Evolutionary conservation across 1,140 invertebrate genomes (phyloP).

Genomic region (Drosophila punjabiensis): DNA sequence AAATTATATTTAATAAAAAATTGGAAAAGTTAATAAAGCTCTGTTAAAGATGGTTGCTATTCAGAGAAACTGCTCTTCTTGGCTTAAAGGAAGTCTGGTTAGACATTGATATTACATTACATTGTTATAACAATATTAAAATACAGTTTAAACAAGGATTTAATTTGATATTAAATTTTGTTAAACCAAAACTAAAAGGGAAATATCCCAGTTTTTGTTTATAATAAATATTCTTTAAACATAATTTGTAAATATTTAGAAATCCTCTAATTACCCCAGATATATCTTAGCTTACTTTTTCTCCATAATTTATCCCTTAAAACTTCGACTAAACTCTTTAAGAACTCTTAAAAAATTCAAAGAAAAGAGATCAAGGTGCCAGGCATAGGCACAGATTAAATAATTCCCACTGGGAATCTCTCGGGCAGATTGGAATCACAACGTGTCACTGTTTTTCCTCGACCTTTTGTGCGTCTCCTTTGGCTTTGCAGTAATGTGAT

Average conservation of each 20-base stretch:
- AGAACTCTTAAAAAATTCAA: background rate
- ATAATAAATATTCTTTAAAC: too few relatives aligned
- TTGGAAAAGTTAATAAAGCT: background rate
- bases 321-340: background rate
- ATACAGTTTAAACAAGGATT: too few relatives aligned
- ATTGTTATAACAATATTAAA: too few relatives aligned
- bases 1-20: background rate
- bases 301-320: background rate
- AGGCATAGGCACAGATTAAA: background rate
- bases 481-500: slow-evolving; percentile 43
- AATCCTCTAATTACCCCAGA: too few relatives aligned
- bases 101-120: too few relatives aligned
- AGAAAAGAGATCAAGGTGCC: background rate
- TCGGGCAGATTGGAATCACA: slow-evolving; percentile 25
- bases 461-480: slow-evolving; percentile 44
- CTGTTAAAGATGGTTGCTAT: background rate
- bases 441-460: slow-evolving; percentile 32
- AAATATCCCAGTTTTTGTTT: too few relatives aligned
- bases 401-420: slow-evolving; percentile 7
- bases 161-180: too few relatives aligned
- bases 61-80: background rate
- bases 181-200: too few relatives aligned
- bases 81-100: background rate
- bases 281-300: too few relatives aligned
- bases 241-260: too few relatives aligned